A percentile compares a stretch with the other conserved stretches of the same genome.
Evolutionary conservation across 30 jellyfish, hydroid and myxozoan species (phyloP).

Genomic region (Aurelia sp.): DNA sequence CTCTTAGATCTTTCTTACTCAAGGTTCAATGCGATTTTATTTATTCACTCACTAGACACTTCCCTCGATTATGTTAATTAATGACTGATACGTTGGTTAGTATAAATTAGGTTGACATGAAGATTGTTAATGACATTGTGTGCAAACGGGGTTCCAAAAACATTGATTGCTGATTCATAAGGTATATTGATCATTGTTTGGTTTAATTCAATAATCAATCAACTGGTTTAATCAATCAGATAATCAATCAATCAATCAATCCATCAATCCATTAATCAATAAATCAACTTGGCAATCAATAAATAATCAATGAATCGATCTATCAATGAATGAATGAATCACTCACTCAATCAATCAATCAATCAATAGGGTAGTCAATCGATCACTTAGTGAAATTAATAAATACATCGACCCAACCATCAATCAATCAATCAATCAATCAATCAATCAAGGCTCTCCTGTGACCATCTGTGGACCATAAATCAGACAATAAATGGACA

Average conservation of each 20-base stretch:
- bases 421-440: conserved; percentile 28
- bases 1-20: no score
- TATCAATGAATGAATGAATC: conserved; percentile 2
- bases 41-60: no score
- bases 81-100: no score
- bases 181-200: not conserved
- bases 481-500: no score
- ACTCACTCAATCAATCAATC: not conserved
- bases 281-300: not conserved
- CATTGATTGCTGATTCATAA: not conserved
- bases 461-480: no score
- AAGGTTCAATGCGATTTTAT: no score
- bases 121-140: no score
- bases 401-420: not conserved
- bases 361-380: not conserved
- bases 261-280: conserved; percentile 21
- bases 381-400: not conserved
- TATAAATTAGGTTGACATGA: no score
- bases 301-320: not conserved
- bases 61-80: no score
- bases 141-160: no score
- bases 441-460: not conserved
- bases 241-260: conserved; percentile 20
- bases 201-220: not conserved
- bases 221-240: not conserved